Conservation (phyloP, 92 coral and sea anemone genomes). For the Virgularia gustaviana region DNA sequence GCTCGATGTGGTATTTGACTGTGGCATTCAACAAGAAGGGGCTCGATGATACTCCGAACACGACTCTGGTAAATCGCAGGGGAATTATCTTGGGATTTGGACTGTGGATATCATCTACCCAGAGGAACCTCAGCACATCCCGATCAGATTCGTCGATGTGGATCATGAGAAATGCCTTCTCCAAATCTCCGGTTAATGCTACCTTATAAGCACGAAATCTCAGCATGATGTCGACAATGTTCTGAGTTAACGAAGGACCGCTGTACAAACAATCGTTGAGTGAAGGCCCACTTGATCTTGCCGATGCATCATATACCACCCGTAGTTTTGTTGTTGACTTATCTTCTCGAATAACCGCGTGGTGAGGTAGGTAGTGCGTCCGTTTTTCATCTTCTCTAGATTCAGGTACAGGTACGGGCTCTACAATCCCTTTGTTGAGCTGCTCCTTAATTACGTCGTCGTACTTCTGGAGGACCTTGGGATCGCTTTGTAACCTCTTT, state of each 20-base stretch:
- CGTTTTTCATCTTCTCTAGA: slow-evolving; percentile 31
- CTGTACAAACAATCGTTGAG: slow-evolving; percentile 30
- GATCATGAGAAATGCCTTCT: slow-evolving; percentile 55
- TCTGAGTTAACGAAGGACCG: slow-evolving; percentile 53
- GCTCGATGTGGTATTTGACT: slow-evolving; percentile 38
- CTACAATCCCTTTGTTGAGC: slow-evolving; percentile 41
- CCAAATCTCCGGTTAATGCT: slow-evolving; percentile 44
- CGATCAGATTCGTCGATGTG: slow-evolving; percentile 44
- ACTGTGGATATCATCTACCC: slow-evolving; percentile 18
- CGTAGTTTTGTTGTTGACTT: slow-evolving; percentile 28
- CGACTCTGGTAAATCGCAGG: slow-evolving; percentile 18
- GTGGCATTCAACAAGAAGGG: slow-evolving; percentile 40
- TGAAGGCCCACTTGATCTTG: slow-evolving; percentile 27
- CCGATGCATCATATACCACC: slow-evolving; percentile 36
- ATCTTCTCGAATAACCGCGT: slow-evolving; percentile 27
- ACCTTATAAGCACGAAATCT: slow-evolving; percentile 39
- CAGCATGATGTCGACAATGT: slow-evolving; percentile 47
- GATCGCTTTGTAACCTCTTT: slow-evolving; percentile 11
- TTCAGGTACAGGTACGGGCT: slow-evolving; percentile 22
- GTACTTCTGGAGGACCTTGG: slow-evolving; percentile 17
- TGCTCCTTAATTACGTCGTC: slow-evolving; percentile 41
- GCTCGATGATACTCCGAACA: slow-evolving; percentile 25
- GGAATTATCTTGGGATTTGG: slow-evolving; percentile 10
- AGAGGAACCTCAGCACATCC: slow-evolving; percentile 32
- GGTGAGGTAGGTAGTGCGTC: slow-evolving; percentile 43